Evolutionary conservation across 2,797 vertebrate species (phyloP).

Genomic region (Capromys pilorides): DNA sequence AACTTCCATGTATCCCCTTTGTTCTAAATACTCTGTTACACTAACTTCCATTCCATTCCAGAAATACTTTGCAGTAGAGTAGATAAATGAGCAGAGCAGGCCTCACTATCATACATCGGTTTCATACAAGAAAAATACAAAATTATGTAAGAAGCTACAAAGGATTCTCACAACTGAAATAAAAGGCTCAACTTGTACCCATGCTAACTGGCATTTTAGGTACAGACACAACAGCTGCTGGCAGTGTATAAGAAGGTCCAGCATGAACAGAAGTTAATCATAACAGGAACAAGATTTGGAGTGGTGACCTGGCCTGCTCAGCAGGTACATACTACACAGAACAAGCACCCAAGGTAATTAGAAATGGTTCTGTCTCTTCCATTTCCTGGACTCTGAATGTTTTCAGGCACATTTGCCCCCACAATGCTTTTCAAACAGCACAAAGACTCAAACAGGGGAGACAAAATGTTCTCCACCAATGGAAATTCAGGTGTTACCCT

Average conservation of each 20-base stretch:
- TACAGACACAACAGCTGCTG: background rate
- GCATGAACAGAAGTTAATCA: background rate
- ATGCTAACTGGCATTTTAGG: background rate
- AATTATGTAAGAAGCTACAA: background rate
- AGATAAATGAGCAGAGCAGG: background rate
- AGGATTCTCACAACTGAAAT: background rate
- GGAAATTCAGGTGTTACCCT: conserved; percentile 53
- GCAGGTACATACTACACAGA: background rate
- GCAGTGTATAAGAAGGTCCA: background rate
- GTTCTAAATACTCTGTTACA: background rate
- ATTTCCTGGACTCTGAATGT: background rate
- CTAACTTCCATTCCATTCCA: background rate
- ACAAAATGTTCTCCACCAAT: conserved; percentile 53
- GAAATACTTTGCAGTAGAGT: background rate
- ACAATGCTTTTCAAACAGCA: conserved; percentile 56
- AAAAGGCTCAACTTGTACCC: background rate
- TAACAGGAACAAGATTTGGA: background rate
- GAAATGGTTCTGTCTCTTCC: background rate
- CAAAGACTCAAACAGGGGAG: conserved; percentile 33
- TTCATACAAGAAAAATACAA: background rate
- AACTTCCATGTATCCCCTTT: background rate
- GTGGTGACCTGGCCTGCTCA: background rate
- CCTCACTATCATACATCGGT: background rate
- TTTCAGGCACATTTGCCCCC: conserved; percentile 45
- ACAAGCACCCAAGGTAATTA: background rate